These are phyloP conservation scores for Enteromius thamalakanensis DNA, from an alignment of 2,797 vertebrate species.

Conservation along the genomic window DNA sequence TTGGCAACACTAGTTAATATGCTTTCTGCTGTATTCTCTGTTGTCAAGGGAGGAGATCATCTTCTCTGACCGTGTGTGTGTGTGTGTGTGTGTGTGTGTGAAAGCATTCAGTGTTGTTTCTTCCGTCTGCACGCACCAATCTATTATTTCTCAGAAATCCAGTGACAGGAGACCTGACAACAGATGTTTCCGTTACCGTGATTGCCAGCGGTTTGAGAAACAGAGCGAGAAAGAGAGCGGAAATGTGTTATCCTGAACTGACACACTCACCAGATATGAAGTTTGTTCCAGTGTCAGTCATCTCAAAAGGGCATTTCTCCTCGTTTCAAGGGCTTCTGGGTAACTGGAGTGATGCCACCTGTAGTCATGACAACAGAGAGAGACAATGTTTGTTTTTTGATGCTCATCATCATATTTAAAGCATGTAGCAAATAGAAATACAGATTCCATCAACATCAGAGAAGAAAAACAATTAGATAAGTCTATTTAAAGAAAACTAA, in stretches of 20 bases:
- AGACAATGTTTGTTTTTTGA: slow-evolving; percentile 63
- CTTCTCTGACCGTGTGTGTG: not conserved
- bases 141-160: slow-evolving; percentile 4
- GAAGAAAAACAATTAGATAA: not conserved
- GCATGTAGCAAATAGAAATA: not conserved
- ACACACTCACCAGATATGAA: slow-evolving; percentile 78
- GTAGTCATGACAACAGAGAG: slow-evolving; percentile 51
- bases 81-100: not conserved
- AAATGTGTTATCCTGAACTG: not conserved
- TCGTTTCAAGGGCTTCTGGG: slow-evolving; percentile 43
- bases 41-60: not conserved
- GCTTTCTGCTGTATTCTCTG: not conserved
- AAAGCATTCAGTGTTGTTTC: not conserved
- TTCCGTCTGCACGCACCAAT: not conserved
- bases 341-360: slow-evolving; percentile 66
- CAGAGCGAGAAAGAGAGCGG: not conserved
- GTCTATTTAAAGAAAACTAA: not conserved
- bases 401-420: not conserved
- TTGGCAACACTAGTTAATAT: not conserved
- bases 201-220: not conserved
- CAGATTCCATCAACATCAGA: not conserved
- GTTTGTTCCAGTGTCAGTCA: slow-evolving; percentile 73
- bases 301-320: slow-evolving; percentile 70
- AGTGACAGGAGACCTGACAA: not conserved
- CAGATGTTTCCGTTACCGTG: slow-evolving; percentile 8